Conservation (phyloP, 64 coral and sea anemone genomes). For the Trachythela sp. region DNA sequence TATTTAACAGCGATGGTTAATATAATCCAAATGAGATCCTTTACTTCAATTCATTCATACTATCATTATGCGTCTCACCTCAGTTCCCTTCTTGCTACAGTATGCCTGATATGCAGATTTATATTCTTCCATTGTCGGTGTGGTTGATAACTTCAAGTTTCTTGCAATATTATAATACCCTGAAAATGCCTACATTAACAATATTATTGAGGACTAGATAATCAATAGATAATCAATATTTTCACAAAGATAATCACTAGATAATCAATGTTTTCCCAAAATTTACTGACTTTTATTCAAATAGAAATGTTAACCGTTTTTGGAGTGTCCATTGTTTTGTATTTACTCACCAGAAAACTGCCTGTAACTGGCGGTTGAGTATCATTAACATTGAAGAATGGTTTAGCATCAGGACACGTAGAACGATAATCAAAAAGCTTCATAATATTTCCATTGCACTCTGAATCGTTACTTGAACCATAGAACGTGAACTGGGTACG, state of each 20-base stretch:
- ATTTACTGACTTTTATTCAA: no score
- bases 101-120: background rate
- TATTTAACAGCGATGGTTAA: no score
- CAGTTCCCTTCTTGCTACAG: background rate
- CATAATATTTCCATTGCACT: background rate
- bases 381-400: background rate
- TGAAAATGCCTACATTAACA: conserved; percentile 1
- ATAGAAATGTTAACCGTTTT: no score
- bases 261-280: background rate
- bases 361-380: background rate
- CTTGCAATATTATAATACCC: background rate
- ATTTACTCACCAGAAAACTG: background rate
- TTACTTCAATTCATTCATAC: background rate
- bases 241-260: background rate
- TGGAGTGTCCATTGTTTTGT: no score
- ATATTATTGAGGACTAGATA: background rate
- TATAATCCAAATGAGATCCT: background rate
- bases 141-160: background rate
- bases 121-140: background rate
- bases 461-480: background rate
- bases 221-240: background rate
- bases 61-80: background rate
- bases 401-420: background rate
- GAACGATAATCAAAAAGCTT: background rate
- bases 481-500: background rate